These are phyloP conservation scores for Melanostoma mellinum DNA, from an alignment of 2,888 invertebrate species.

Conservation along the genomic window DNA sequence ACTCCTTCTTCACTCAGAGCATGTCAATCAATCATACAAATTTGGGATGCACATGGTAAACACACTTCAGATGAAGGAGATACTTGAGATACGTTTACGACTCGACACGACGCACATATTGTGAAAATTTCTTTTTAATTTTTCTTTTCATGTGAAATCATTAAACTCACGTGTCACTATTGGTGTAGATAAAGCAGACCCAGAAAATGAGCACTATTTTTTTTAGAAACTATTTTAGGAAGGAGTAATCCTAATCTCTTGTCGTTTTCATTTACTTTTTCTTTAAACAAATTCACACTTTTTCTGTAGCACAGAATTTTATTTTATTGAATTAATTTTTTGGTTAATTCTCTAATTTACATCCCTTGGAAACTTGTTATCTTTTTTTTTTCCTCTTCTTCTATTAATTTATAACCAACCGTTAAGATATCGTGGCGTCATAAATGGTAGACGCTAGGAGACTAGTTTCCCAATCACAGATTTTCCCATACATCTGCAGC, in stretches of 20 bases:
- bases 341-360: slow-evolving; percentile 25
- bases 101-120: slow-evolving; percentile 35
- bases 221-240: not conserved
- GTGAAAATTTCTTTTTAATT: not conserved
- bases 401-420: slow-evolving; percentile 59
- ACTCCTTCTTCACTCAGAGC: slow-evolving; percentile 43
- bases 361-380: slow-evolving; percentile 14
- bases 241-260: too few relatives aligned
- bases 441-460: slow-evolving; percentile 76
- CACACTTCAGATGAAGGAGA: slow-evolving; percentile 55
- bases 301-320: too few relatives aligned
- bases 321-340: too few relatives aligned
- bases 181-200: slow-evolving; percentile 2
- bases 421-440: slow-evolving; percentile 76
- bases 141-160: slow-evolving; percentile 7
- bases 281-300: too few relatives aligned
- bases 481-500: slow-evolving; percentile 74
- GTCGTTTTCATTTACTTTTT: too few relatives aligned
- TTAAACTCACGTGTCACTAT: slow-evolving; percentile 53
- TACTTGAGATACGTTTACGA: slow-evolving; percentile 29
- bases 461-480: slow-evolving; percentile 76
- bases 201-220: not conserved
- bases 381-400: slow-evolving; percentile 6
- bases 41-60: slow-evolving; percentile 60
- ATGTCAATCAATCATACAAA: slow-evolving; percentile 65